phyloP scores from a whole-genome alignment of 2,888 invertebrate genomes.

The Drosophila monieri region DNA sequence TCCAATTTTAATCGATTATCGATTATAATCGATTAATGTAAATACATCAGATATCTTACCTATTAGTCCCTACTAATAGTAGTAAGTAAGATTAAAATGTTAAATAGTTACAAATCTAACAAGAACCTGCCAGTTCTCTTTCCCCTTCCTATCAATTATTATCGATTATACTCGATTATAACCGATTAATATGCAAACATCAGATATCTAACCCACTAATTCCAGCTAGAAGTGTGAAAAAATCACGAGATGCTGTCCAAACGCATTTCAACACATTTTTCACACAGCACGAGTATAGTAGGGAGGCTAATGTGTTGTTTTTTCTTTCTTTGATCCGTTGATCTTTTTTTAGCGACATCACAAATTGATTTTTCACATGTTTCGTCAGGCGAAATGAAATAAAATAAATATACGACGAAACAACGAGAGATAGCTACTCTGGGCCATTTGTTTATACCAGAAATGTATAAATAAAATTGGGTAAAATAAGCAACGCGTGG shows the following conservation, averaged over 20 bases:
- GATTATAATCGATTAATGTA: too few relatives aligned
- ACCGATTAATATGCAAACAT: too few relatives aligned
- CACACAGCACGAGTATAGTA: conserved; percentile 1
- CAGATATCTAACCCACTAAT: too few relatives aligned
- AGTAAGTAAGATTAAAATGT: too few relatives aligned
- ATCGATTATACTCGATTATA: too few relatives aligned
- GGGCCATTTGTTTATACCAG: conserved; percentile 57
- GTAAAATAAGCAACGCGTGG: conserved; percentile 34
- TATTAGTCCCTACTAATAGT: too few relatives aligned
- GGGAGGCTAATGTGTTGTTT: background rate
- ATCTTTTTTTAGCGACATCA: conserved; percentile 46
- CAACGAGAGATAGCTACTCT: conserved; percentile 10
- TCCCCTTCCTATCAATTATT: background rate
- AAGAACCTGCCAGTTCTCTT: too few relatives aligned
- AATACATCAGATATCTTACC: too few relatives aligned
- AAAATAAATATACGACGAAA: conserved; percentile 2
- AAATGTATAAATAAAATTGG: conserved; percentile 29
- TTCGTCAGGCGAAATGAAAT: conserved; percentile 54
- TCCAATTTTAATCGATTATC: too few relatives aligned
- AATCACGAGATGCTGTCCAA: background rate
- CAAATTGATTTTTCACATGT: conserved; percentile 67
- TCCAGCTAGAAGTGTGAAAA: background rate
- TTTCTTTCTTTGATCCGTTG: conserved; percentile 17
- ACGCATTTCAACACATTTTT: conserved; percentile 41
- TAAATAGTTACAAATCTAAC: too few relatives aligned